Base-by-base conservation (phyloP, 2,888 invertebrate species). In the Diloba caeruleocephala region DNA sequence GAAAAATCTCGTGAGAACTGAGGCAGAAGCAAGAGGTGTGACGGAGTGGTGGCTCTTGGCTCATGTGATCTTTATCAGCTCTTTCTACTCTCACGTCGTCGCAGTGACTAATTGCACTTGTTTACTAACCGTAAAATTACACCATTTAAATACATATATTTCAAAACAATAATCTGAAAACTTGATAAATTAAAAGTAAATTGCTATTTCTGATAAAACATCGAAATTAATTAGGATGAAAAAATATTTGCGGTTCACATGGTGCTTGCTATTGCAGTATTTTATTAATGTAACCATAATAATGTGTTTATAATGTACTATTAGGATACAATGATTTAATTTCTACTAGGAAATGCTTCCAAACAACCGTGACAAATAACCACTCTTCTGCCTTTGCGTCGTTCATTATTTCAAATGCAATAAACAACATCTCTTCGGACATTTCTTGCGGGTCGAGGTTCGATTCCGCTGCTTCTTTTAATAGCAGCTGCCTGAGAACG, bases 111-210 rank as follows among this genome's bases (percentile, higher is more conserved):
- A 90, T 91, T 90, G 85, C 85, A 52, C 71, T 67, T 77, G 84
- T 74, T 78, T 86, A 84, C 75, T 78, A 74, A 76, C 88, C 89
- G 78, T 89, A 85, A 89, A 90, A 91, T 90, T 87, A 90, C 84
- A 79, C 80, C 79, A 80, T 85, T 84, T 85, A 85, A 82, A 84
- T 78, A 82, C 78, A 79, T 79, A 84, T 80, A 78, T 78, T 79
- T 78, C 76, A 79, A 86, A 87, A 87, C 82, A 84, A 84, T 83
- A 81, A 78, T 74, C 65, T 70, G 63, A 54, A 74, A 72, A 53
- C 46, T 66, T 73, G 72, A 71, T 74, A 75, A 76, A 70, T 77
- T 71, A 65, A 56, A 61, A 62, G 59, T 63, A 66, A 72, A 75
- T 66, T 64, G 66, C 63, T 39, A 46, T 36, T 67, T 51, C 32